phyloP scores from a whole-genome alignment of 1,140 invertebrate genomes.

The Diploscapter pachys region DNA sequence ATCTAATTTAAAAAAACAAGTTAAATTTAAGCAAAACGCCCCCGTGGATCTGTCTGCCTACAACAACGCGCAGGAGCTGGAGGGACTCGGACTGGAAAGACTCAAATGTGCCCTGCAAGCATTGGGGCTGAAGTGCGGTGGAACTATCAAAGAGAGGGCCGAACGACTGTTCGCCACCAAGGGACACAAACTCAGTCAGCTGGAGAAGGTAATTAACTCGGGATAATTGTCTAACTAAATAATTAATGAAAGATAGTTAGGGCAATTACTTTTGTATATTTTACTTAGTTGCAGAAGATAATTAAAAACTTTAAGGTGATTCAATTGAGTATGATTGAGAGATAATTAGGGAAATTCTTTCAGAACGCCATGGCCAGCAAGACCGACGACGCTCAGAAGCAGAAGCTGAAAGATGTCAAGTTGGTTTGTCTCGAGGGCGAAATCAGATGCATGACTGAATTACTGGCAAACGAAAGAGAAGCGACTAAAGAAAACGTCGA shows the following conservation, averaged over 20 bases:
- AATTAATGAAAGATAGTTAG: too few relatives aligned
- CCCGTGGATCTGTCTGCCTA: slow-evolving; percentile 86
- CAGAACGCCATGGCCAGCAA: slow-evolving; percentile 64
- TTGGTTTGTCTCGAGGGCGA: slow-evolving; percentile 47
- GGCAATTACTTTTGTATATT: too few relatives aligned
- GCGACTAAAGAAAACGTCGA: slow-evolving; percentile 97
- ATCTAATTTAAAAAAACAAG: slow-evolving; percentile 4
- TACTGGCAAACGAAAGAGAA: slow-evolving; percentile 70
- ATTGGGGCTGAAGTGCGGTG: slow-evolving; percentile 95
- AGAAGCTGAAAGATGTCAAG: slow-evolving; percentile 64
- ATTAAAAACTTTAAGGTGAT: too few relatives aligned
- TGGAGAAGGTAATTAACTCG: slow-evolving; percentile 65
- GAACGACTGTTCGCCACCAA: slow-evolving; percentile 91
- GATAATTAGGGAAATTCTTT: too few relatives aligned
- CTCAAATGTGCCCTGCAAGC: slow-evolving; percentile 95
- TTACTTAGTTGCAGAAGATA: too few relatives aligned
- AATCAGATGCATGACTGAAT: slow-evolving; percentile 27
- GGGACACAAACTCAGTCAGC: slow-evolving; percentile 86
- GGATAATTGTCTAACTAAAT: too few relatives aligned
- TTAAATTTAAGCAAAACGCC: slow-evolving; percentile 1
- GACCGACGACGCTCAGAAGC: slow-evolving; percentile 62
- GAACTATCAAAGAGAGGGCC: slow-evolving; percentile 87
- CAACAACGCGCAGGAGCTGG: slow-evolving; percentile 86
- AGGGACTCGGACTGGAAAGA: slow-evolving; percentile 88
- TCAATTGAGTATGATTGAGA: too few relatives aligned